phyloP scores from a whole-genome alignment of 2,888 invertebrate species.

The Hypomecis atomaria region DNA sequence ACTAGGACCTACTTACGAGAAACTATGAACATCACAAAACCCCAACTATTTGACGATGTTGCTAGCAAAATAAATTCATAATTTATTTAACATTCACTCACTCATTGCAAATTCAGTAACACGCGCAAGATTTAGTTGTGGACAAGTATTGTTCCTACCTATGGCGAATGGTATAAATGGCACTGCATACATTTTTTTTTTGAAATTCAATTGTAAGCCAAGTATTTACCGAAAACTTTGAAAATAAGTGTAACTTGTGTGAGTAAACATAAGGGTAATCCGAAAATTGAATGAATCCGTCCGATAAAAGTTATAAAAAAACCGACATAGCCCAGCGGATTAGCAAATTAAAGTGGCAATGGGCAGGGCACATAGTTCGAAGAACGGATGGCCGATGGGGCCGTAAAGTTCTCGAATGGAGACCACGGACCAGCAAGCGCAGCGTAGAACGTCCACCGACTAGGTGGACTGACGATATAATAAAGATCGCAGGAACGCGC shows the following conservation, averaged over 20 bases:
- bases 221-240: not conserved
- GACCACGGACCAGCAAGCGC: too few relatives aligned
- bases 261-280: too few relatives aligned
- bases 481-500: too few relatives aligned
- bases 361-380: too few relatives aligned
- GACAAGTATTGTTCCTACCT: constrained; percentile 34
- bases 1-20: constrained; percentile 73
- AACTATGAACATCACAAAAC: constrained; percentile 78
- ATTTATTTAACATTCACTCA: constrained; percentile 42
- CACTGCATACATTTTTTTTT: constrained; percentile 46
- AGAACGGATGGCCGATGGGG: too few relatives aligned
- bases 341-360: too few relatives aligned
- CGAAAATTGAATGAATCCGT: too few relatives aligned
- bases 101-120: constrained; percentile 53
- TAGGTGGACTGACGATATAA: too few relatives aligned
- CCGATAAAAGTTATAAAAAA: too few relatives aligned
- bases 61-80: constrained; percentile 59
- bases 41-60: constrained; percentile 50
- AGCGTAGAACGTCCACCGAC: too few relatives aligned
- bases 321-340: too few relatives aligned
- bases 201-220: constrained; percentile 33
- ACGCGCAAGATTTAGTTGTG: constrained; percentile 11
- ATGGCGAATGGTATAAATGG: constrained; percentile 52
- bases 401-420: too few relatives aligned
- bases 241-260: not conserved